A percentile compares a stretch with the other conserved stretches of the same genome.
These are phyloP conservation scores for Strigops habroptila DNA, from an alignment of 2,113 vertebrate species.

Conservation along the genomic window DNA sequence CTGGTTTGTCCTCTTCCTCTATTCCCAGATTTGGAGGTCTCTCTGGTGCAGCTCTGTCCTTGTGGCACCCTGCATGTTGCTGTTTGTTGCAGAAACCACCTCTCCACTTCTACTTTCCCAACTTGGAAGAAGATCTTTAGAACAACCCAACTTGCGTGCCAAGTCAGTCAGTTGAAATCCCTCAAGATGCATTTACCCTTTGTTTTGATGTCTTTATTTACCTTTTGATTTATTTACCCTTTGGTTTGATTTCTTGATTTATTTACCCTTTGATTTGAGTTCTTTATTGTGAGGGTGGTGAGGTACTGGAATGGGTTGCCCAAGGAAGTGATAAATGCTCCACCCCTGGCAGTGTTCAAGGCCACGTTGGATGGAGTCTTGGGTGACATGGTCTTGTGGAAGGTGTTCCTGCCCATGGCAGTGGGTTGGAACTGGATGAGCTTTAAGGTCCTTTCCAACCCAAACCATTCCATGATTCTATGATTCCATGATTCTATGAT, in stretches of 20 bases:
- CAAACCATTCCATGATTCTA: not conserved
- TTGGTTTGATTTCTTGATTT: not conserved
- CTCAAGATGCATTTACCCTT: not conserved
- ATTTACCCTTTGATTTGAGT: not conserved
- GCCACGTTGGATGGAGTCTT: not conserved
- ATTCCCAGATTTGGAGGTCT: not conserved
- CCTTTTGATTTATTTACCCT: not conserved
- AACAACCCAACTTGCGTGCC: not conserved
- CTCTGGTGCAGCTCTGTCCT: not conserved
- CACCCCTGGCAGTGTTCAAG: not conserved
- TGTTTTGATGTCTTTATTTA: not conserved
- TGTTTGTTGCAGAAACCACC: not conserved
- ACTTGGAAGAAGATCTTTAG: not conserved
- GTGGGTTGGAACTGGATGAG: not conserved
- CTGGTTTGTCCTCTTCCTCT: not conserved
- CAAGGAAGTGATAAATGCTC: not conserved
- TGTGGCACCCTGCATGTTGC: not conserved
- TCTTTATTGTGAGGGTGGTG: not conserved
- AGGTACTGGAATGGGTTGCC: not conserved
- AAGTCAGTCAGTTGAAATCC: not conserved
- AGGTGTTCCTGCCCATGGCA: not conserved
- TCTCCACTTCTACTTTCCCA: fast-evolving
- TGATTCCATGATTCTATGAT: not conserved
- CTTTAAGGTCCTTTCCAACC: not conserved
- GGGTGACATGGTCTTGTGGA: not conserved